Base-by-base conservation (phyloP, 1,140 invertebrate species). In the Dendroctonus valens region DNA sequence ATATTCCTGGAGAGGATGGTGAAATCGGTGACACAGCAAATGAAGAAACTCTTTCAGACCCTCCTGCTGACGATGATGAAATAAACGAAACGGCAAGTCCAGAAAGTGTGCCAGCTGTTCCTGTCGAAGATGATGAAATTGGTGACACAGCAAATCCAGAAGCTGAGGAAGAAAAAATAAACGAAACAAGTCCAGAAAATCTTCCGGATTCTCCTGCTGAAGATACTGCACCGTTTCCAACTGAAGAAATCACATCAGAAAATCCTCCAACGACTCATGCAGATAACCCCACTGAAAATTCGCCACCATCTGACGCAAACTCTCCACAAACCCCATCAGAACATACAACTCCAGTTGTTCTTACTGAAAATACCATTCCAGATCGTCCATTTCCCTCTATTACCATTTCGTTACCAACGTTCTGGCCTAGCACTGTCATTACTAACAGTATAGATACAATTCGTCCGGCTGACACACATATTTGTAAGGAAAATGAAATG, bases 401-500 rank as follows among this genome's bases (percentile, higher is more conserved):
- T 3, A 26, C 26, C 26, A 26, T 26, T 26, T 26, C 26, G 1
- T 26, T 26, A 26, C 26, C 26, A 26, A 26, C 26, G 26, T 26
- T 26, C 26, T 26, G 26, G 26, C 26, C 26, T 26, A 26, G 26
- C 26, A 26, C 26, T 26, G 26, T 26, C 26, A 26, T 26, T 3
- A 26, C 26, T 26, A 26, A 26, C 26, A 3, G 26, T 26, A 2
- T 26, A 3, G 26, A 26, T 26, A 26, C 26, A 26, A 26, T 3
- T 26, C 26, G 26, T 26, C 26, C 26, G 26, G 26, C 26, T 2
- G 26, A 46, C 44, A 9, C 44, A 46, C 8, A 11, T 12, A 46
- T 51, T 15, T 65, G 62, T 40, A 9, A 12, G 7, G 62, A 65
- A 57, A 65, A 65, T 50, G 52, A 65, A 65, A 14, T 49, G 41